Evolutionary conservation across 2,797 vertebrate genomes (phyloP).

Genomic region (Paramormyrops hopkinsi): DNA sequence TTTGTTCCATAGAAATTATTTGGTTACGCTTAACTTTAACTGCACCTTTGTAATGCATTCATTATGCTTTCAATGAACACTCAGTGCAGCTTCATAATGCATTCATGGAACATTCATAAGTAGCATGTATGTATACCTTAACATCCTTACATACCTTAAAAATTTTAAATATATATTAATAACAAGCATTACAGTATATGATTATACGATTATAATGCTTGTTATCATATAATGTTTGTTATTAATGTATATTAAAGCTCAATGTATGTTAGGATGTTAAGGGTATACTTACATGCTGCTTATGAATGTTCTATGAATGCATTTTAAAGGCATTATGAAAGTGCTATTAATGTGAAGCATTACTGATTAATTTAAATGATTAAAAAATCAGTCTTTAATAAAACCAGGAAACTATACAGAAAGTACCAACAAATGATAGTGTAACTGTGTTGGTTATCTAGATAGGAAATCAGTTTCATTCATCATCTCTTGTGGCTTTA

Average conservation of each 20-base stretch:
- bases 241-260: background rate
- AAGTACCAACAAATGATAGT: background rate
- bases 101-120: background rate
- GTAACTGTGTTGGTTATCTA: background rate
- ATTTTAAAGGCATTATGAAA: background rate
- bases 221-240: background rate
- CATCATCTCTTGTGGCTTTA: background rate
- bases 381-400: background rate
- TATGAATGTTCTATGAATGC: background rate
- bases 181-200: background rate
- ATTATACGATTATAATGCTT: background rate
- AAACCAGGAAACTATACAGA: background rate
- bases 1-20: background rate
- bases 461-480: background rate
- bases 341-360: background rate
- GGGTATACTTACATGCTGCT: background rate
- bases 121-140: background rate
- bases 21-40: background rate
- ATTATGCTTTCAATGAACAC: background rate
- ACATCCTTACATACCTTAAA: background rate
- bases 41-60: background rate
- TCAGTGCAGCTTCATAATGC: background rate
- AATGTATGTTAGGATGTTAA: background rate
- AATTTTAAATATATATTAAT: background rate
- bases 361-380: background rate